Percentiles rank a stretch among this genome's conserved stretches.
phyloP scores from a whole-genome alignment of 2,888 invertebrate species.

The Boloria euphrosyne region DNA sequence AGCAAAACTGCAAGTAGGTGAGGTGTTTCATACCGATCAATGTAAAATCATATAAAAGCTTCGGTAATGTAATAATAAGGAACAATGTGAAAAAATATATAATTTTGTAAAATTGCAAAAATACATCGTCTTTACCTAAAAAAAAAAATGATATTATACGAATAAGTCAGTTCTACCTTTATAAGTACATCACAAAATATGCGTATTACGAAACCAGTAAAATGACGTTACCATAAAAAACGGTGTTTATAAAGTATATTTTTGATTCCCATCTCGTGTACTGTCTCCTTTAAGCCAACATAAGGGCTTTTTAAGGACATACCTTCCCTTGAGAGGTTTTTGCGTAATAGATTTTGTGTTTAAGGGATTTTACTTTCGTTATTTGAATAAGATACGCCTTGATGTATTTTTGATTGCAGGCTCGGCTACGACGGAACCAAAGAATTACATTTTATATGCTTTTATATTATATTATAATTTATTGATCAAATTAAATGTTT shows the following conservation, averaged over 20 bases:
- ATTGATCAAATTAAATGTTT: too few relatives aligned
- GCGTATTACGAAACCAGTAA: too few relatives aligned
- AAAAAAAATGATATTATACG: too few relatives aligned
- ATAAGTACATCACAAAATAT: too few relatives aligned
- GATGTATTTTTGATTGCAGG: constrained; percentile 37
- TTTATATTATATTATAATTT: not conserved
- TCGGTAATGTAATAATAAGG: too few relatives aligned
- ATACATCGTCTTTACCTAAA: too few relatives aligned
- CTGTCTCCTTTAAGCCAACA: constrained; percentile 31
- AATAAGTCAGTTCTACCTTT: too few relatives aligned
- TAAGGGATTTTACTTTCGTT: constrained; percentile 41
- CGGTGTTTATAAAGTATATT: constrained; percentile 4
- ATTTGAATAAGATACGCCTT: constrained; percentile 40
- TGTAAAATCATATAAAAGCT: too few relatives aligned
- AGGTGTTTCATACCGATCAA: too few relatives aligned
- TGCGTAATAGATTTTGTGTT: constrained; percentile 44
- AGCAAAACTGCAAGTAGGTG: too few relatives aligned
- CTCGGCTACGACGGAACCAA: constrained; percentile 12
- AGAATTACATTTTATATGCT: constrained; percentile 7
- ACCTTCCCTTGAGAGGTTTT: constrained; percentile 43
- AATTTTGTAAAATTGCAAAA: too few relatives aligned
- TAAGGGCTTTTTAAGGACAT: constrained; percentile 35
- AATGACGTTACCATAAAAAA: constrained; percentile 1
- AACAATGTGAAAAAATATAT: too few relatives aligned
- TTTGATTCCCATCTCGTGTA: constrained; percentile 13